These are phyloP conservation scores for Anastatus disparis DNA, from an alignment of 1,140 invertebrate genomes.

Conservation along the genomic window DNA sequence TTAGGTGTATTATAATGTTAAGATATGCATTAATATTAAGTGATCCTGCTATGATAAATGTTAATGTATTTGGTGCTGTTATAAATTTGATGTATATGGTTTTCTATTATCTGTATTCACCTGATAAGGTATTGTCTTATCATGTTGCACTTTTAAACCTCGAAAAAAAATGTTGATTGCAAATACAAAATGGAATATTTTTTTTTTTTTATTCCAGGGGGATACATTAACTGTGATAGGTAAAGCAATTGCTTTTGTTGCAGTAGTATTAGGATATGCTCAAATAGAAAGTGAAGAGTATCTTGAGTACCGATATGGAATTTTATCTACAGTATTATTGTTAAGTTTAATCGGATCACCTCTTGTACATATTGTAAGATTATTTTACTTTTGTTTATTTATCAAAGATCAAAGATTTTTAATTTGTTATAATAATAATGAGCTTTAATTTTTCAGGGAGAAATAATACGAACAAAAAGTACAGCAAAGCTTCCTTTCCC, in stretches of 20 bases:
- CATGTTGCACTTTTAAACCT: neutral
- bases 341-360: constrained; percentile 76
- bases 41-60: constrained; percentile 78
- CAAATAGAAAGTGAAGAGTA: constrained; percentile 71
- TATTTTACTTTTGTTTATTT: constrained; percentile 27
- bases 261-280: constrained; percentile 72
- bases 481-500: constrained; percentile 84
- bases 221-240: constrained; percentile 55
- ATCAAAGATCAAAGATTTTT: neutral
- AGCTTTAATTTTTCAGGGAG: constrained; percentile 64
- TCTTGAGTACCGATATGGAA: constrained; percentile 76
- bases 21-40: constrained; percentile 76
- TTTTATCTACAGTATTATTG: constrained; percentile 76
- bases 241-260: constrained; percentile 67
- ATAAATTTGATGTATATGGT: constrained; percentile 74
- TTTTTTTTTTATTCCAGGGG: constrained; percentile 47
- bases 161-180: neutral
- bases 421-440: neutral
- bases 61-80: constrained; percentile 77
- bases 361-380: constrained; percentile 76
- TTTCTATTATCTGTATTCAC: constrained; percentile 74
- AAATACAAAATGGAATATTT: neutral
- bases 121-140: constrained; percentile 60
- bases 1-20: constrained; percentile 78
- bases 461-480: constrained; percentile 79